Evolutionary conservation across 92 coral and sea anemone genomes (phyloP).

Genomic region (Phenganax subtilis): DNA sequence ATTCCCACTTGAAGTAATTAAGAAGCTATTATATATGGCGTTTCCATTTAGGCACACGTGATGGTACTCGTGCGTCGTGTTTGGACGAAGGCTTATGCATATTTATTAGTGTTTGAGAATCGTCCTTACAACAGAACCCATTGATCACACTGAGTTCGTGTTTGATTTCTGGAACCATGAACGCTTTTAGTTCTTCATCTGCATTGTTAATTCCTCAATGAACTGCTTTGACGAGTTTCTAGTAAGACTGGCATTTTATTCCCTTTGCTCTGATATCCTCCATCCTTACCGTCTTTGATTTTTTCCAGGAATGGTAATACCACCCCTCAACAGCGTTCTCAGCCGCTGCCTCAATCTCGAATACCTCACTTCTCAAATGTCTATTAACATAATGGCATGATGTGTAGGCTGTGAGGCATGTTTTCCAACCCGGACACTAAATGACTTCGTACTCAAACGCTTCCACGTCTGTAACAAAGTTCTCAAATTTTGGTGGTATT

Average conservation of each 20-base stretch:
- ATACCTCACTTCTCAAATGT: background rate
- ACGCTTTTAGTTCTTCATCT: constrained; percentile 9
- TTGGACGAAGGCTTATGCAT: no score
- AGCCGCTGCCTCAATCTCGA: constrained; percentile 5
- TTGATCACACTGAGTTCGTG: constrained; percentile 11
- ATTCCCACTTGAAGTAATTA: no score
- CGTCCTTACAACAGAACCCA: background rate
- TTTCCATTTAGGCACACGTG: no score
- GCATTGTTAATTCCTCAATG: background rate
- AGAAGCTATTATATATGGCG: no score
- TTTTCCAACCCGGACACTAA: background rate
- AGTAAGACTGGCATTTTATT: background rate
- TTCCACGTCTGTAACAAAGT: background rate
- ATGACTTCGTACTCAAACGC: constrained; percentile 1
- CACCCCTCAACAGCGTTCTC: background rate
- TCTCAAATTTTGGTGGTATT: background rate
- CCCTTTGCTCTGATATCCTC: constrained; percentile 4
- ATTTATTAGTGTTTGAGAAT: no score
- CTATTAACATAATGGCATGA: constrained; percentile 2
- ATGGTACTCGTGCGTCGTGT: no score
- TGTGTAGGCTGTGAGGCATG: constrained; percentile 1
- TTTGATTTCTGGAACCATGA: constrained; percentile 4
- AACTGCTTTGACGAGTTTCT: background rate
- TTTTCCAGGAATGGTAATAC: background rate
- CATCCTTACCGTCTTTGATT: background rate